Evolutionary conservation across 2,113 vertebrate genomes (phyloP).

Genomic region (Cinclus mexicanus): DNA sequence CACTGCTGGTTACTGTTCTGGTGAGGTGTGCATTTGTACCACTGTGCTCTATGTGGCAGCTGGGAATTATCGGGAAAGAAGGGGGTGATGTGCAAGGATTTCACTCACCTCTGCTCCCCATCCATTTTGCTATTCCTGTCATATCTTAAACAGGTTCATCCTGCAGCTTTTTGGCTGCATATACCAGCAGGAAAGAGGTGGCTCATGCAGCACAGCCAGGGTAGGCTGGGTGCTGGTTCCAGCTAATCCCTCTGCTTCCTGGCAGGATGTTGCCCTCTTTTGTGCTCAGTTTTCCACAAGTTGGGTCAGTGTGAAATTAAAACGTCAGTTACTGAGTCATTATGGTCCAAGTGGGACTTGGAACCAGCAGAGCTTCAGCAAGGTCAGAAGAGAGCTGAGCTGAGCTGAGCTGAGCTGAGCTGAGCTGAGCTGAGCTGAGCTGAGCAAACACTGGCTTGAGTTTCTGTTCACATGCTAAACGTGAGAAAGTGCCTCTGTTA

Average conservation of each 20-base stretch:
- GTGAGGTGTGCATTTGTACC: not conserved
- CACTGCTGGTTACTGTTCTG: not conserved
- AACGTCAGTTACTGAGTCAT: not conserved
- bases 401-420: not conserved
- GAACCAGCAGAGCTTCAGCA: not conserved
- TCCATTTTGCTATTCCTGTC: not conserved
- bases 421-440: not conserved
- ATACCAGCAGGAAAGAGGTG: not conserved
- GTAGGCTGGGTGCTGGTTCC: not conserved
- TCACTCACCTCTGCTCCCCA: not conserved
- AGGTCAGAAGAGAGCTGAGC: not conserved
- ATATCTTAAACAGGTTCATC: not conserved
- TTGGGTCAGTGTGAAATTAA: not conserved
- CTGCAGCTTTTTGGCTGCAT: not conserved
- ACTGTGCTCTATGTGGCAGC: not conserved
- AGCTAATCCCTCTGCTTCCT: not conserved
- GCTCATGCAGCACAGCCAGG: not conserved
- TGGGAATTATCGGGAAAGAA: not conserved
- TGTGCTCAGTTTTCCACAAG: not conserved
- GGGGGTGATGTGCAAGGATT: not conserved
- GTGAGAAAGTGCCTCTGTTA: not conserved
- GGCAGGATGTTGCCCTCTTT: not conserved
- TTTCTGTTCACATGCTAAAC: not conserved
- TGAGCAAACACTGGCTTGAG: not conserved
- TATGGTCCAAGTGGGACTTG: not conserved